Evolutionary conservation across 2,113 vertebrate species (phyloP).

Genomic region (Aptenodytes patagonicus): DNA sequence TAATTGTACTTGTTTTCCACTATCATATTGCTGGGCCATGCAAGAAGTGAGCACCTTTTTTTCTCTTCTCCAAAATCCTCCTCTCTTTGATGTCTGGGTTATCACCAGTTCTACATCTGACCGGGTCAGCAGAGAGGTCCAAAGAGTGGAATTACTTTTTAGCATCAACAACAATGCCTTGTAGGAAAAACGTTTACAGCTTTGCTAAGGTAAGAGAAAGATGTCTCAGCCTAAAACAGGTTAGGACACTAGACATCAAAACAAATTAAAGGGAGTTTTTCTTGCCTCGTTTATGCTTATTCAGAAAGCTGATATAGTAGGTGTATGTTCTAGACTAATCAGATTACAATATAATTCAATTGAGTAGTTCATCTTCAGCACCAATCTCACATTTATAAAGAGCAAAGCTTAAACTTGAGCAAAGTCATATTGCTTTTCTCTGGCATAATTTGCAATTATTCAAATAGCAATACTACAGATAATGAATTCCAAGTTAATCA

Average conservation of each 20-base stretch:
- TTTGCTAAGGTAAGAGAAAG: not conserved
- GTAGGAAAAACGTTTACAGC: not conserved
- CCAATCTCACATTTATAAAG: not conserved
- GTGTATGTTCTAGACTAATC: not conserved
- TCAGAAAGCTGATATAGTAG: not conserved
- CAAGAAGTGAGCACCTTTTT: not conserved
- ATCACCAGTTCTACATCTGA: not conserved
- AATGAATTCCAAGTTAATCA: slow-evolving; percentile 64
- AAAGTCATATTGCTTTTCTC: slow-evolving; percentile 32
- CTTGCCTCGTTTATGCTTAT: not conserved
- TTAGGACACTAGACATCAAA: not conserved
- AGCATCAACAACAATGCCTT: not conserved
- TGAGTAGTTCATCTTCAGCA: slow-evolving; percentile 17
- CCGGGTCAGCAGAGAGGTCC: not conserved
- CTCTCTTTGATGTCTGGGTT: not conserved
- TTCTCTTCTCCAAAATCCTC: not conserved
- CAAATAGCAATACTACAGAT: slow-evolving; percentile 15
- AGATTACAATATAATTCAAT: not conserved
- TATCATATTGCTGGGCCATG: not conserved
- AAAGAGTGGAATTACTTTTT: not conserved
- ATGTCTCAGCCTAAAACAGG: not conserved
- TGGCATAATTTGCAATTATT: slow-evolving; percentile 43
- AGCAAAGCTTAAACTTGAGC: slow-evolving; percentile 23
- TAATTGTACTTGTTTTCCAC: not conserved
- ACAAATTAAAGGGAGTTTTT: not conserved